Base-by-base conservation (phyloP, 2,888 invertebrate species). In the Apoderus coryli region DNA sequence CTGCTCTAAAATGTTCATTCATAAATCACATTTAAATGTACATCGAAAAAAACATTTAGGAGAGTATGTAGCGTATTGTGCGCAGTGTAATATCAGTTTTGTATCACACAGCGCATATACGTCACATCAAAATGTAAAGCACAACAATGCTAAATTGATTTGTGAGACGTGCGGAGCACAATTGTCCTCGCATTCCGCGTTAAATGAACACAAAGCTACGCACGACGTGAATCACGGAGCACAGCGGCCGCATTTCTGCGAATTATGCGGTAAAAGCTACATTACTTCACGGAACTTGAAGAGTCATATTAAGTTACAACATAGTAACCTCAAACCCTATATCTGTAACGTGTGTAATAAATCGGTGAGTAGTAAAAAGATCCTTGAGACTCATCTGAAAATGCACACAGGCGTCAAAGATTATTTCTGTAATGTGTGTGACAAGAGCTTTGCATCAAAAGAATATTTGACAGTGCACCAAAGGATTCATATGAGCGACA, bases 1-100 rank as follows among this genome's bases (percentile, higher is more conserved):
- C 1, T 74, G 73, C 39, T 66, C 68, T 0, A 67, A 67, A 42
- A 67, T 66, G 42, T 67, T 72, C 41, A 60, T 67, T 0, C 69
- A 69, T 24, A 65, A 67, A 38, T 68, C 69, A 35, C 69, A 71
- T 38, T 47, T 75, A 35, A 69, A 65, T 24, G 60, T 64, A 0
- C 75, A 76, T 43, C 51, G 61, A 1, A 56, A 64, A 2, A 57
- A 68, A n/a, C 75, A 75, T 45, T 61, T 64, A 0, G 61, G 64
- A 3, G 49, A 53, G 28, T 53, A 44, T 31, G 42, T 47, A 5
- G 47, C 42, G 0, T 49, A 46, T 33, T 57, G 57, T 36, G 40
- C 50, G 25, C 45, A 46, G 4, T 57, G 58, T 37, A 44, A 46
- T 27, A 41, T 49, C 28, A 51, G 53, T 3, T 57, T 56, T 33